Evolutionary conservation across 2,797 vertebrate genomes (phyloP), one percentile per base, ranked within the genome.

Genomic region (Phalanger gymnotis): DNA sequence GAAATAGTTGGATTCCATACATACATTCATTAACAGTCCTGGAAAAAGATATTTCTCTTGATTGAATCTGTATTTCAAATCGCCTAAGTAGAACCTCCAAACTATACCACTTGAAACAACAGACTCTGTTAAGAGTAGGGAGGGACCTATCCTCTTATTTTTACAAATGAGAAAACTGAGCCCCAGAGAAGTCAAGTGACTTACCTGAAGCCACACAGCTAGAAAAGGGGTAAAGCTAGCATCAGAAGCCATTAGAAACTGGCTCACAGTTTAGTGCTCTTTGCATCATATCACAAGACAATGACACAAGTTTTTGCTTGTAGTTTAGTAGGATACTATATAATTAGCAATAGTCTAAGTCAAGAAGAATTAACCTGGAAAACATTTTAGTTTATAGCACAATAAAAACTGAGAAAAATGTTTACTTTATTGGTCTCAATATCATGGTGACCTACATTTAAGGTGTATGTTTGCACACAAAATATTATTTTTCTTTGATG

Each of bases 1-100:
- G 2, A 56, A 97, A 95, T 97, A 92, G 90, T 90, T 94, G 34
- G 90, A 55, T n/a, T 93, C 81, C 54, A 90, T 5, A 91, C 91
- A 56, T 5, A 92, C 55, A 93, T 73, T 94, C 53, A 34, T 34
- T 40, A 90, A 90, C 51, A 90, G 6, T 53, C 19, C 28, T 52
- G 89, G 34, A 92, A 89, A 93, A 47, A 93, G 92, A 51, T 11
- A 51, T 14, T 91, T 91, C 73, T 87, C 54, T 91, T 90, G 14
- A 91, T 40, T 54, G 92, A 95, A 94, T 53, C 57, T 3, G 40
- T 25, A 96, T 55, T 91, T 66, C 31, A 34, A 25, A 14, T 55
- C 12, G 28, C 34, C 16, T 16, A 58, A 96, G 93, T 52, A 87
- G 94, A 89, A 91, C 27, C 54, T 54, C 7, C 56, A 95, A 54